Conservation (phyloP, 1,140 invertebrate genomes). For the Magallana gigas region DNA sequence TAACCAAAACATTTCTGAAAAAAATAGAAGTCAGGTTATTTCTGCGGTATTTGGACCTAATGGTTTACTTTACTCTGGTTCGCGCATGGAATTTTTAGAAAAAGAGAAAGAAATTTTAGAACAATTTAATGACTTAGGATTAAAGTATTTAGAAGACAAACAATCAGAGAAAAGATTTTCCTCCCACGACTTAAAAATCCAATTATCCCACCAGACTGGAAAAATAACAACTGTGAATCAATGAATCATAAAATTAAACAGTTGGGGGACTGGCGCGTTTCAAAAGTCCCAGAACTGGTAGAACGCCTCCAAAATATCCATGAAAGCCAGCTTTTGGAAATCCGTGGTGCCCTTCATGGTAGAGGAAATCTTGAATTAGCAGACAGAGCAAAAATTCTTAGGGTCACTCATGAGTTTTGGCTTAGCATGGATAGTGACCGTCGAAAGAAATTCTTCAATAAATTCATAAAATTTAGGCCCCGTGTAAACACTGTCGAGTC, state of each 20-base stretch:
- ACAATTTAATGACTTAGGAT: too few species aligned
- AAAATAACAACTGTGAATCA: not conserved
- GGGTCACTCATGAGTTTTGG: not conserved
- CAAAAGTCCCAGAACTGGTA: not conserved
- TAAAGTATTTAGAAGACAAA: too few species aligned
- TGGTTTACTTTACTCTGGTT: not conserved
- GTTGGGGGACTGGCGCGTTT: not conserved
- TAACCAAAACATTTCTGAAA: not conserved
- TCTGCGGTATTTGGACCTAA: not conserved
- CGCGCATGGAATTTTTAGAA: not conserved
- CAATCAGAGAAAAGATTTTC: not conserved
- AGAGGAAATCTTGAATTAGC: too few species aligned
- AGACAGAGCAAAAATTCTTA: not conserved
- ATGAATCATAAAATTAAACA: constrained; percentile 1
- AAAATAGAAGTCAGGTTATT: not conserved
- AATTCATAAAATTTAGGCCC: too few species aligned
- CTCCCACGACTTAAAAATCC: not conserved
- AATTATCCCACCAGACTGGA: not conserved
- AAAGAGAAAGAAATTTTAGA: not conserved
- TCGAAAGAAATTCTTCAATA: too few species aligned
- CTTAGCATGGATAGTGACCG: too few species aligned
- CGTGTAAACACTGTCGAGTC: too few species aligned
- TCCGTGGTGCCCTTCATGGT: not conserved
- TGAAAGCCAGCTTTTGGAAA: not conserved
- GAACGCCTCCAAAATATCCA: not conserved